Evolutionary conservation across 2,113 vertebrate species (phyloP), one percentile per base, ranked within the genome.

Genomic region (Sakesphorus luctuosus): DNA sequence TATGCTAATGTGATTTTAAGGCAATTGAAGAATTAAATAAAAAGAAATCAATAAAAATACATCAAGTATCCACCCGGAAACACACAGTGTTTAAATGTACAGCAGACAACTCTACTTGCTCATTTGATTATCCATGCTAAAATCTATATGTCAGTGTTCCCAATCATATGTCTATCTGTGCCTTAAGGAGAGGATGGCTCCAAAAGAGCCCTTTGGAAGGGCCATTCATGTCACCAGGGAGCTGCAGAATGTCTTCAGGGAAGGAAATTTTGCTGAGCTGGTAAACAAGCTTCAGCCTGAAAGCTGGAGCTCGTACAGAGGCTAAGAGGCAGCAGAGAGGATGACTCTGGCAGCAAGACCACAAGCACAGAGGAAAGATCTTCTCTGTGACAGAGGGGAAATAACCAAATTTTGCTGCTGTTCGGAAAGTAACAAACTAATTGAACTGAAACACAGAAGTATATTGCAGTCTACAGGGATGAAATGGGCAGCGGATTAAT

Each of bases 211-310:
- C 44, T 80, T 18, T 72, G 40, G 67, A 68, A 59, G 19, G 29
- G 20, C 7, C 7, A 11, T 9, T 65, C 5, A 4, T 67, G n/a
- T 9, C 9, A 19, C 28, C 28, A 36, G 13, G 29, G 11, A 61
- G 18, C 25, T 66, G 40, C 4, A 59, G 44, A 26, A n/a, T 12
- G 19, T 16, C 4, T 36, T 18, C 44, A 68, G 25, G 46, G 33
- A 36, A 49, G n/a, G 28, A 53, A 52, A 69, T 14, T 16, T 1
- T 77, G 21, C 40, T 69, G 31, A 58, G 36, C 49, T 90, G 74
- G 6, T 16, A 43, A 66, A 36, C 0, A 1, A 53, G 29, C 66
- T 25, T 17, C n/a, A 78, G 17, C 20, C 31, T 1, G 0, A 29
- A 53, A 33, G 20, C 20, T 50, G 31, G 25, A 84, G 46, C 36